Evolutionary conservation across 2,888 invertebrate genomes (phyloP), one percentile per base, ranked within the genome.

Genomic region (Melinaea menophilus): DNA sequence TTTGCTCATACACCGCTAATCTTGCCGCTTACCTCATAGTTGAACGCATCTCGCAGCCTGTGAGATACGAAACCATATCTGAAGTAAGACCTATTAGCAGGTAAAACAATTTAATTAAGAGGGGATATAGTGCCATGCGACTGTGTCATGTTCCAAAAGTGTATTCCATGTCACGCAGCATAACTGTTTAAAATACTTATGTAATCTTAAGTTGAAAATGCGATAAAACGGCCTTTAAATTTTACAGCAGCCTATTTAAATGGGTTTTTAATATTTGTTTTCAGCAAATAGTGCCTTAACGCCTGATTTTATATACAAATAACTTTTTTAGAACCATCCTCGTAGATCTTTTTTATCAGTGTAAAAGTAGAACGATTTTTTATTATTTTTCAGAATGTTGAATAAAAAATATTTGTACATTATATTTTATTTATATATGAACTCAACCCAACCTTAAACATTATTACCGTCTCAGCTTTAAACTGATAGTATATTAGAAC

Each of bases 1-100:
- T 99, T 70, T 99, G 99, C 61, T 99, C 99, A 33, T 99, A 99
- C 85, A 99, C 99, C 56, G 99, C 99, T 66, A 99, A 99, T 87
- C 92, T 99, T 75, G 98, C 98, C 2, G 99, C 99, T 3, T 99
- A 99, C 85, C 93, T 99, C 64, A 99, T 99, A 12, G 96, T 99
- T 64, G 98, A 99, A 85, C 93, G 98, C 72, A 98, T 99, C 95
- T 95, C 97, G 5, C 95, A 98, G 12, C 98, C 99, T 2, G 71
- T 98, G 75, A 97, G 96, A 86, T 96, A 96, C 46, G 95, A 97
- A 0, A 96, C 97, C 86, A 95, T 96, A 88, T 96, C 96, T 46
- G 98, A 98, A 91, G 98, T 99, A 73, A 90, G 90, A 69, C 64
- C 65, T 63, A 70, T 59, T 62, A 63, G 58, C 85, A 88, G 86